phyloP scores from a whole-genome alignment of 2,113 vertebrate genomes.

The Eubucco bourcierii region DNA sequence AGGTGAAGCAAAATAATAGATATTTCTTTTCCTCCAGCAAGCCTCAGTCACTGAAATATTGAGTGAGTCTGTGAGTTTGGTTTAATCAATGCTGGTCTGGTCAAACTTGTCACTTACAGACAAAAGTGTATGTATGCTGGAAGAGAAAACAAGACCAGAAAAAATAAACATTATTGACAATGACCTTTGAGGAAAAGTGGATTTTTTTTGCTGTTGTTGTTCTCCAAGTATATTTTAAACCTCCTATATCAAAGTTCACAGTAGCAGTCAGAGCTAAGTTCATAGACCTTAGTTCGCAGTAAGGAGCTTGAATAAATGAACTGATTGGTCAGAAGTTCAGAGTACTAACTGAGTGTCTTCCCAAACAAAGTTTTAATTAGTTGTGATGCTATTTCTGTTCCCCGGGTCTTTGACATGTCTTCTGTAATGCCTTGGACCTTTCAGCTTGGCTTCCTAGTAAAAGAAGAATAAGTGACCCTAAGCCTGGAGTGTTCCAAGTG shows the following conservation, averaged over 20 bases:
- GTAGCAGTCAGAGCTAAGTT: not conserved
- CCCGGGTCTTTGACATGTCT: not conserved
- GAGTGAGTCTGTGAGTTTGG: constrained; percentile 13
- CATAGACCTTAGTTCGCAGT: not conserved
- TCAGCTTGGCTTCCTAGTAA: not conserved
- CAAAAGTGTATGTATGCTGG: not conserved
- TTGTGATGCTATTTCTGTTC: not conserved
- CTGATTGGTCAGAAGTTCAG: not conserved
- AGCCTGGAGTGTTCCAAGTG: not conserved
- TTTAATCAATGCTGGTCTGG: constrained; percentile 33
- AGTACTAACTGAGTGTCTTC: not conserved
- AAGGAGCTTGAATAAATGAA: not conserved
- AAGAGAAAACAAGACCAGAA: constrained; percentile 18
- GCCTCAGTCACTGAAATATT: constrained; percentile 7
- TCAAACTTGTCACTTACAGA: constrained; percentile 13
- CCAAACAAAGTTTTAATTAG: not conserved
- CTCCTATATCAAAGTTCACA: not conserved
- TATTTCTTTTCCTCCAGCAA: not conserved
- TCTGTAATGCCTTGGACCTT: not conserved
- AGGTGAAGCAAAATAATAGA: not conserved
- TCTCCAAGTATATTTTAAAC: not conserved
- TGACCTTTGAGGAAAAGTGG: not conserved
- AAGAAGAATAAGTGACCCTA: not conserved
- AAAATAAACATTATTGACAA: not conserved
- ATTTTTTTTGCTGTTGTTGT: not conserved